Evolutionary conservation across 2,888 invertebrate species (phyloP), one percentile per base, ranked within the genome.

Genomic region (Pristionchus entomophagus): DNA sequence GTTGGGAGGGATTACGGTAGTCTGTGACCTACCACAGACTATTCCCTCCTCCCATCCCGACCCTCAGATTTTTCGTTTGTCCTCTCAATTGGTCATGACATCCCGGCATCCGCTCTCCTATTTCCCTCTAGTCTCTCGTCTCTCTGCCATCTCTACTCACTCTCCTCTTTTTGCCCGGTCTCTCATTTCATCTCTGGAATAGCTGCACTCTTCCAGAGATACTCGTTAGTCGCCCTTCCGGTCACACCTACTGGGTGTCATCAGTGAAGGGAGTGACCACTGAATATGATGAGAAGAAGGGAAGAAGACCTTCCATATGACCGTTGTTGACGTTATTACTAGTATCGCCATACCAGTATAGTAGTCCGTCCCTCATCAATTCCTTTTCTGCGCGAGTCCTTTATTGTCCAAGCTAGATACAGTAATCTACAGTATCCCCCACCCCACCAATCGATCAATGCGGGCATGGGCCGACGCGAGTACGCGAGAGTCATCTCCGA

Each of bases 31-130:
- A 45, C 73, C 35, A 5, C 69, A 69, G n/a, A 69, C 41, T 22
- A 26, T 26, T 45, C n/a, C 38, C 32, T 19, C 32, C 14, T 41
- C 38, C 14, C 26, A 62, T 38, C 29, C 26, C 41, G 26, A 35
- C 69, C 41, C 14, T 65, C 69, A 73, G 69, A 73, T 41, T 73
- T n/a, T 73, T 73, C 73, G 73, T 80, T 53, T 80, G 51, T 80
- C 80, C 80, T 80, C 49, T 73, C 73, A 73, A 73, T 73, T 73
- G 73, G 73, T 73, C 73, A 73, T 73, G 73, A 73, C 73, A 73
- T 73, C 73, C 41, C 77, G 22, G 51, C 35, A 49, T 80, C 80
- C 80, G 53, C 80, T 53, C 80, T 80, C 80, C 51, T 32, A 19
- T n/a, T 10, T 73, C 17, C 41, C 73, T 32, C 12, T 26, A 12